Evolutionary conservation across 2,888 invertebrate genomes (phyloP).

Genomic region (Creontiades dilutus): DNA sequence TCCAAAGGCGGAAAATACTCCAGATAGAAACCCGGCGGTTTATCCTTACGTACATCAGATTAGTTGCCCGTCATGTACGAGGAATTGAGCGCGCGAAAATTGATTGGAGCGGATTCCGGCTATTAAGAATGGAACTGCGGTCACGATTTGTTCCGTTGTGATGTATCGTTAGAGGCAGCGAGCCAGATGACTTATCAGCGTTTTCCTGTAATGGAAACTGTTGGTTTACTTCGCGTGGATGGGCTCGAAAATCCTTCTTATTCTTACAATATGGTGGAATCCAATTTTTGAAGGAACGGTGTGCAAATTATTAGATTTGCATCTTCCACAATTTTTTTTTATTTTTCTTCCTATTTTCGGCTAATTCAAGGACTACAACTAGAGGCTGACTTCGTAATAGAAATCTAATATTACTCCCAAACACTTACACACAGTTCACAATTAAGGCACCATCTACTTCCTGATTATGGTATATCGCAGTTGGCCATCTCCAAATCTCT

Average conservation of each 20-base stretch:
- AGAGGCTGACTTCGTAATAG: too few species aligned
- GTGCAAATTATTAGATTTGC: too few species aligned
- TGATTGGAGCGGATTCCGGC: conserved; percentile 3
- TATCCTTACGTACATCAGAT: conserved; percentile 14
- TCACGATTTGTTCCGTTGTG: conserved; percentile 24
- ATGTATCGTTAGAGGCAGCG: conserved; percentile 1
- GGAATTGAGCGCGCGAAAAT: conserved; percentile 7
- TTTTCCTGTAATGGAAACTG: conserved; percentile 32
- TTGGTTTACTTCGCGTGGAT: not conserved
- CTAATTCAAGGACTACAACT: too few species aligned
- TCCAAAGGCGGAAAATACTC: conserved; percentile 1
- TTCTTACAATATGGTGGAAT: too few species aligned
- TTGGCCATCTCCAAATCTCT: too few species aligned
- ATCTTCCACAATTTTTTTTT: too few species aligned
- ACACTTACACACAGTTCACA: too few species aligned
- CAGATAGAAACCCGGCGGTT: not conserved
- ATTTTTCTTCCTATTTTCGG: too few species aligned
- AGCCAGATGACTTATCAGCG: not conserved
- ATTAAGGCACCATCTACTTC: too few species aligned
- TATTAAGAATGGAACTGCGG: conserved; percentile 4
- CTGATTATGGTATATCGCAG: too few species aligned
- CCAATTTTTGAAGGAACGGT: too few species aligned
- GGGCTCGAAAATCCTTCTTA: not conserved
- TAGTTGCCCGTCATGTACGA: not conserved
- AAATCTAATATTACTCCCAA: too few species aligned